Conservation (phyloP, 2,797 vertebrate genomes). For the Gymnothorax javanicus region DNA sequence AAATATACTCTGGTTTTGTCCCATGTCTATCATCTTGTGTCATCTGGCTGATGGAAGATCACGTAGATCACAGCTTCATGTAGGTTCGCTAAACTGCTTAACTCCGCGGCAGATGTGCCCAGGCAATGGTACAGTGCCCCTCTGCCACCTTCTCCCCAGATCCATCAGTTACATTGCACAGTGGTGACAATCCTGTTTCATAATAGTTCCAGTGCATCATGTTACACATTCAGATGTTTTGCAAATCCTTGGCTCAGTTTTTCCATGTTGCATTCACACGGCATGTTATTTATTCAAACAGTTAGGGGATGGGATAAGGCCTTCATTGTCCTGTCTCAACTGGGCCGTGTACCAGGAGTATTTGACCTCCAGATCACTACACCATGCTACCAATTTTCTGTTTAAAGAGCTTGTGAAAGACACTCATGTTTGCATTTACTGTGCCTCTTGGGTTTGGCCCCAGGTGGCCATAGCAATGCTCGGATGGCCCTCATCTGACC, state of each 20-base stretch:
- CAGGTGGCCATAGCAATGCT: neutral
- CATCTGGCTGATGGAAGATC: neutral
- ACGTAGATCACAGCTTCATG: neutral
- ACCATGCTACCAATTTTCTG: neutral
- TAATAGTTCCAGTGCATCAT: neutral
- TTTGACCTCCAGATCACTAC: neutral
- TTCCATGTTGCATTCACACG: neutral
- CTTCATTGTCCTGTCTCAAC: neutral
- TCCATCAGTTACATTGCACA: neutral
- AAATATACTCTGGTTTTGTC: neutral
- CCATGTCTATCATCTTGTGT: neutral
- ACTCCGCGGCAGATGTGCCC: neutral
- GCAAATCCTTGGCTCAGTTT: neutral
- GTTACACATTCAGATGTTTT: neutral
- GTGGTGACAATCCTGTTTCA: neutral
- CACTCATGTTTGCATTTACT: conserved; percentile 4
- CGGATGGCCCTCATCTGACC: neutral
- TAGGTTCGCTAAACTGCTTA: neutral
- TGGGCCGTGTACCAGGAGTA: neutral
- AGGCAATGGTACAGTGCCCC: neutral
- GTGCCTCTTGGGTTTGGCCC: neutral
- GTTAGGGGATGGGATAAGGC: neutral
- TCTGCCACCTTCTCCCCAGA: neutral
- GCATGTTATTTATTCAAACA: neutral
- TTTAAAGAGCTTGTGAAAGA: conserved; percentile 15